Base-by-base conservation (phyloP, 1,140 invertebrate species). In the Thaumatotibia leucotreta region DNA sequence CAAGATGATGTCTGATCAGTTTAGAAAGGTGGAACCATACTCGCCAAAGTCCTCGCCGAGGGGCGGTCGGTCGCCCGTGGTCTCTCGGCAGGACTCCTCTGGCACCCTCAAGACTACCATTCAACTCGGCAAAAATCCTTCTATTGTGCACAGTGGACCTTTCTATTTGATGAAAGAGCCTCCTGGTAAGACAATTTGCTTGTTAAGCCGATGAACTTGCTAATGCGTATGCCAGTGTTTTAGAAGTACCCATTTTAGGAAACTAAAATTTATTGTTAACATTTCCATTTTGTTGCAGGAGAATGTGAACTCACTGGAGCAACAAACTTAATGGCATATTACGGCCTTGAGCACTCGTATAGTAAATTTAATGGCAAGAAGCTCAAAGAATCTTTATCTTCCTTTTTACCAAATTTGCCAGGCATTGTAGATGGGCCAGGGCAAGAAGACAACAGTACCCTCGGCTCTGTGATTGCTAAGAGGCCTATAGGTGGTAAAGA, bases 161-260 rank as follows among this genome's bases (percentile, higher is more conserved):
- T 99, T 99, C 91, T 99, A 99, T 92, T 95, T 99, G 77, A 97
- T 99, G 95, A 99, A 99, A 93, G 98, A 99, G 92, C 96, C 97
- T 76, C 97, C 97, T 92, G 96, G 97, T 97, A 93, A 89, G 74
- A 74, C 27, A 52, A 14, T 45, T 17, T 20, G n/a, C 39, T 17
- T 4, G 14, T 8, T 45, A 17, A 45, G 4, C 17, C 6, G 4
- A 45, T 20, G 14, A 45, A 20, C 8, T 20, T n/a, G 17, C 20
- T 45, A 45, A 45, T 45, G 39, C 39, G 39, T 45, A 20, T 45
- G 8, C 14, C 8, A 45, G 5, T 45, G 14, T 45, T 45, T 45
- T 45, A 14, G n/a, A 45, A 45, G 39, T 45, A 45, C 39, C 39
- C n/a, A 20, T 39, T 39, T 45, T 20, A 39, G 0, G 17, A 6